These are phyloP conservation scores for Gastrophysa polygoni DNA, from an alignment of 2,888 invertebrate genomes.

Conservation along the genomic window DNA sequence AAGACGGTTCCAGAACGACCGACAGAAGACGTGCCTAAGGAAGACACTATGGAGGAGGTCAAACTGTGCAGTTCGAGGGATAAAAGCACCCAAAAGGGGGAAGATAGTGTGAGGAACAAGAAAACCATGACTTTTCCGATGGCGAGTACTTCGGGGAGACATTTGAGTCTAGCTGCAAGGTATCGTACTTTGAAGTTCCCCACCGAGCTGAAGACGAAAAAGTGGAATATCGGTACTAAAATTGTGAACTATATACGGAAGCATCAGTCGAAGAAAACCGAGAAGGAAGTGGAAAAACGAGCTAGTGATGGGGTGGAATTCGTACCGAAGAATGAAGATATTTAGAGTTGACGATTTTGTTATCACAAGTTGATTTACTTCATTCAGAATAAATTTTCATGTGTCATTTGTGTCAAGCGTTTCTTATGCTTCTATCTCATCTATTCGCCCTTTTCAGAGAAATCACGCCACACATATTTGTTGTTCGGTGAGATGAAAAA, in stretches of 20 bases:
- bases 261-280: conserved; percentile 33
- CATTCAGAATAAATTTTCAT: background rate
- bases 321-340: conserved; percentile 18
- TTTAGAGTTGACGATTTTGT: conserved; percentile 11
- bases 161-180: conserved; percentile 31
- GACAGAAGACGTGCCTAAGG: conserved; percentile 35
- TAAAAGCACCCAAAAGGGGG: conserved; percentile 14
- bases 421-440: too few relatives aligned
- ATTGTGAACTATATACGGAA: conserved; percentile 44
- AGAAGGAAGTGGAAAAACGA: conserved; percentile 22
- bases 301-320: conserved; percentile 24
- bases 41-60: conserved; percentile 38
- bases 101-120: conserved; percentile 16
- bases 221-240: conserved; percentile 45
- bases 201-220: conserved; percentile 41
- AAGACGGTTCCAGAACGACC: background rate
- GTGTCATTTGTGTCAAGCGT: too few relatives aligned
- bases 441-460: too few relatives aligned
- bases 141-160: conserved; percentile 35
- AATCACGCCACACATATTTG: too few relatives aligned
- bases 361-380: background rate
- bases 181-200: conserved; percentile 40
- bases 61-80: conserved; percentile 21
- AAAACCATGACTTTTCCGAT: conserved; percentile 45
- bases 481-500: background rate